Evolutionary conservation across 1,140 invertebrate genomes (phyloP).

Genomic region (Lordiphosa clarofinis): DNA sequence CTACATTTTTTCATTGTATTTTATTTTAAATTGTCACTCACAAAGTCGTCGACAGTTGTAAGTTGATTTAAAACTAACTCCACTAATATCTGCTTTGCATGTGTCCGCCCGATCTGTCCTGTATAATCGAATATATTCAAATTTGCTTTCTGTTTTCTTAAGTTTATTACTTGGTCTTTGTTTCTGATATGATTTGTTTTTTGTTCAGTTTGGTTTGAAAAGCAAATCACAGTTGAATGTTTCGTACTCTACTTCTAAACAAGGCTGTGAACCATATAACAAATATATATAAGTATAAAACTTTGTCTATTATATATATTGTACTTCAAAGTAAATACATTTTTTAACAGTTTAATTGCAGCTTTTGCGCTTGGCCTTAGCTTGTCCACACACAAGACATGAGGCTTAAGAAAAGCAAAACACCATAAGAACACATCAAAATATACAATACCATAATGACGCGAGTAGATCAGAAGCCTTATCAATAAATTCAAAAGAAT

Average conservation of each 20-base stretch:
- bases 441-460: conserved; percentile 15
- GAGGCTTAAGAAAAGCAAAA: conserved; percentile 3
- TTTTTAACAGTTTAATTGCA: conserved; percentile 47
- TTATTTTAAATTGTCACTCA: conserved; percentile 16
- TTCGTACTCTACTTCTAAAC: conserved; percentile 35
- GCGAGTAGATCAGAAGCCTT: conserved; percentile 13
- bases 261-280: conserved; percentile 32
- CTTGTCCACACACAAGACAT: conserved; percentile 30
- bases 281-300: conserved; percentile 20
- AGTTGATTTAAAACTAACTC: conserved; percentile 37
- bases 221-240: conserved; percentile 75
- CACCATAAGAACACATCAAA: conserved; percentile 28
- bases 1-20: conserved; percentile 2
- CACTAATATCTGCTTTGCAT: conserved; percentile 23
- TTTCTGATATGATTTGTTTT: conserved; percentile 26
- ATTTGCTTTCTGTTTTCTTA: conserved; percentile 10
- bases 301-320: conserved; percentile 16
- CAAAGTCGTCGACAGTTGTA: conserved; percentile 70
- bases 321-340: conserved; percentile 18
- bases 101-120: conserved; percentile 4
- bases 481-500: too few relatives aligned
- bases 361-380: conserved; percentile 59
- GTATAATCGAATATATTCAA: not conserved
- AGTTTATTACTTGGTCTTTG: conserved; percentile 27
- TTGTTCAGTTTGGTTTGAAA: conserved; percentile 29